These are phyloP conservation scores for Calosoma granatense DNA, from an alignment of 1,140 invertebrate species.

Conservation along the genomic window DNA sequence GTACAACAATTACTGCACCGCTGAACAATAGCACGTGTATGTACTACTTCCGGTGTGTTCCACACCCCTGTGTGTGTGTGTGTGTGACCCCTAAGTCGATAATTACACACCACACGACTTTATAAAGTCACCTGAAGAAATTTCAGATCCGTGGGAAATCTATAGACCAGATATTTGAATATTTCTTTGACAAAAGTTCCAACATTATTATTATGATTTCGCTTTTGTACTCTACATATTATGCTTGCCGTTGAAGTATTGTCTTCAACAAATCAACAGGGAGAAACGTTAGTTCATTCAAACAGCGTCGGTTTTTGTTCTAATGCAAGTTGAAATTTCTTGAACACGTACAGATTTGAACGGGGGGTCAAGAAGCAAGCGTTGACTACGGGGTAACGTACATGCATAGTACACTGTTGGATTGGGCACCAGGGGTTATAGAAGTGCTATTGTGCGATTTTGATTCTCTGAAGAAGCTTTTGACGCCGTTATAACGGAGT, in stretches of 20 bases:
- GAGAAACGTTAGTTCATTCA: not conserved
- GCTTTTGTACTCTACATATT: not conserved
- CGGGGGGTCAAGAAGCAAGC: not conserved
- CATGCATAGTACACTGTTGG: not conserved
- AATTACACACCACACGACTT: not conserved
- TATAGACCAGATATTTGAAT: not conserved
- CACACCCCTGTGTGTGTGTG: not conserved
- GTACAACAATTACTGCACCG: not conserved
- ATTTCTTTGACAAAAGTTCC: not conserved
- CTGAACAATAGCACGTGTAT: not conserved
- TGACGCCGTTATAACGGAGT: too few relatives aligned
- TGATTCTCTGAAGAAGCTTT: too few relatives aligned
- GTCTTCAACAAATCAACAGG: not conserved
- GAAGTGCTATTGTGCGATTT: not conserved
- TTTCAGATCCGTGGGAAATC: slow-evolving; percentile 3
- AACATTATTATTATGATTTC: not conserved
- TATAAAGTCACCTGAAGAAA: slow-evolving; percentile 4
- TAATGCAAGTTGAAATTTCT: too few relatives aligned
- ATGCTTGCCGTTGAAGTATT: not conserved
- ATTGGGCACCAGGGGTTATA: not conserved
- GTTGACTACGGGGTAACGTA: too few relatives aligned
- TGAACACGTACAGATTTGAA: not conserved
- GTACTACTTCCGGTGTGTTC: not conserved
- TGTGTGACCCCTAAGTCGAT: not conserved
- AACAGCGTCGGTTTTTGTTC: not conserved